Percentiles rank a stretch among this genome's conserved stretches.
phyloP scores from a whole-genome alignment of 2,888 invertebrate genomes.

The Ptilodon capucinus region DNA sequence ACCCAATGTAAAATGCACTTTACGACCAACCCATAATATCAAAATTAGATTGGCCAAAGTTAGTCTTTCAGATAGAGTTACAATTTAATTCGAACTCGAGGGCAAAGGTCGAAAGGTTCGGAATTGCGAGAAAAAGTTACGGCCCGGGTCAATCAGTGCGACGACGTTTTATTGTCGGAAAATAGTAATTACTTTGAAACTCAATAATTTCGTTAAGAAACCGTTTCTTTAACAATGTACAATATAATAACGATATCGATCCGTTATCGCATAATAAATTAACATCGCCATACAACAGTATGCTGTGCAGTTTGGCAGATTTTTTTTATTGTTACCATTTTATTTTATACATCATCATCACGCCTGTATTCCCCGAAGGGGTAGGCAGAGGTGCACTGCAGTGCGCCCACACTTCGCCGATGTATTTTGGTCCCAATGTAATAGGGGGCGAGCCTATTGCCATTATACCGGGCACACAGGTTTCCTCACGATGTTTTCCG shows the following conservation, averaged over 20 bases:
- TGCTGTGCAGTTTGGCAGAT: too few species aligned
- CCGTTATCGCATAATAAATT: not conserved
- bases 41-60: conserved; percentile 30
- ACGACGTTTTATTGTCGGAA: conserved; percentile 21
- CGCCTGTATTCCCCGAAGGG: too few species aligned
- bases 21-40: conserved; percentile 27
- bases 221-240: conserved; percentile 12
- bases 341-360: too few species aligned
- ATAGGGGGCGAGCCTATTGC: too few species aligned
- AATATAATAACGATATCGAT: not conserved
- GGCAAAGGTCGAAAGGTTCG: conserved; percentile 13
- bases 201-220: conserved; percentile 8
- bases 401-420: too few species aligned
- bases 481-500: too few species aligned
- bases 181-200: conserved; percentile 30
- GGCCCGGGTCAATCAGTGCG: conserved; percentile 26
- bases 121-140: conserved; percentile 12
- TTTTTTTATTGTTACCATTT: too few species aligned
- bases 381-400: too few species aligned
- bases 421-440: too few species aligned
- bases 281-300: too few species aligned
- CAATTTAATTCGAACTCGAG: conserved; percentile 22
- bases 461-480: too few species aligned
- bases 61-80: conserved; percentile 14
- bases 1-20: conserved; percentile 27